These are phyloP conservation scores for Oscheius sp. DNA, from an alignment of 2,888 invertebrate genomes.

Conservation along the genomic window DNA sequence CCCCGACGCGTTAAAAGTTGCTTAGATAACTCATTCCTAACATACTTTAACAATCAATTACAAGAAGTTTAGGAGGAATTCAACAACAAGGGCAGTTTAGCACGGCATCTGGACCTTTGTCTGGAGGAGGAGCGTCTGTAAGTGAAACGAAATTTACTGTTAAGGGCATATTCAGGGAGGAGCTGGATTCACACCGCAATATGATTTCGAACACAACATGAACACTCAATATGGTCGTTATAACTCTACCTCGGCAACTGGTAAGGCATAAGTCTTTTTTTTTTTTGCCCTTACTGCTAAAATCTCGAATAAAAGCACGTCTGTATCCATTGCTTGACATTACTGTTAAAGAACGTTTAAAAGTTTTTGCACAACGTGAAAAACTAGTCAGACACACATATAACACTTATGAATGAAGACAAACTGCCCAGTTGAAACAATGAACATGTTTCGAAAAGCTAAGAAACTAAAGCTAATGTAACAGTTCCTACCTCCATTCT, in stretches of 20 bases:
- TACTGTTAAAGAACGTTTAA: too few species aligned
- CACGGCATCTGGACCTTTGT: neutral
- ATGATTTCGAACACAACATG: constrained; percentile 46
- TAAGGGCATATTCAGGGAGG: constrained; percentile 34
- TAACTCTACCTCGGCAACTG: constrained; percentile 18
- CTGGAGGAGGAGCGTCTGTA: constrained; percentile 21
- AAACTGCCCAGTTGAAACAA: too few species aligned
- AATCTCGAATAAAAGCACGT: too few species aligned
- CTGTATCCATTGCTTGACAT: too few species aligned
- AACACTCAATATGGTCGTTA: constrained; percentile 54
- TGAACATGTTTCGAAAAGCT: too few species aligned
- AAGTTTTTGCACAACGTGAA: too few species aligned
- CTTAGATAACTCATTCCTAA: neutral
- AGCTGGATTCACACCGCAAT: constrained; percentile 46
- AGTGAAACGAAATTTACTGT: neutral
- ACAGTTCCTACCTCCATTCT: too few species aligned
- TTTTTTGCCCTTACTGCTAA: too few species aligned
- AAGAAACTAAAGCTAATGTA: too few species aligned
- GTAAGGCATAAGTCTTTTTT: neutral
- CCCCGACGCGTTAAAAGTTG: neutral
- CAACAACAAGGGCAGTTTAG: neutral
- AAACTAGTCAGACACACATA: too few species aligned
- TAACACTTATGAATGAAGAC: too few species aligned
- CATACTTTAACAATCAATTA: neutral
- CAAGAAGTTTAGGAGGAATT: constrained; percentile 14